A percentile compares a stretch with the other conserved stretches of the same genome.
Evolutionary conservation across 2,888 invertebrate genomes (phyloP).

Genomic region (Unio delphinus): DNA sequence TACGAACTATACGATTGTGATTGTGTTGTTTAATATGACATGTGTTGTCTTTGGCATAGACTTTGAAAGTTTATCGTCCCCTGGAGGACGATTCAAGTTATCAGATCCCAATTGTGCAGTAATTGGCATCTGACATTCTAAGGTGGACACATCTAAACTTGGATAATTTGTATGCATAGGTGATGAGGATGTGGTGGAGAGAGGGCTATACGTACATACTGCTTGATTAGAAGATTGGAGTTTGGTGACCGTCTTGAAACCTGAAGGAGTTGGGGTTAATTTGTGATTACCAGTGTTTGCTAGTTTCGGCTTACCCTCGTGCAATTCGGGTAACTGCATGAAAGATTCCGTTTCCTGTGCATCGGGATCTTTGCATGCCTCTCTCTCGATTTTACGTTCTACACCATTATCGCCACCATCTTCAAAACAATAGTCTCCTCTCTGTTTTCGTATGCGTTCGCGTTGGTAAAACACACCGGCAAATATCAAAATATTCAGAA

Average conservation of each 20-base stretch:
- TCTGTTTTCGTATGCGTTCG: constrained; percentile 62
- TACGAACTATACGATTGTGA: constrained; percentile 55
- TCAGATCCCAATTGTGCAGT: constrained; percentile 16
- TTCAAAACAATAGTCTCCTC: constrained; percentile 25
- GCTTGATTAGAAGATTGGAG: constrained; percentile 26
- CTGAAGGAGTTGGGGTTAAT: constrained; percentile 13
- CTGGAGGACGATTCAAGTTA: constrained; percentile 9
- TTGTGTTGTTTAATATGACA: constrained; percentile 54
- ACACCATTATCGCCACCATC: constrained; percentile 14
- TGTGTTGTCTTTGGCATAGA: constrained; percentile 34
- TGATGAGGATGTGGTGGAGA: constrained; percentile 57
- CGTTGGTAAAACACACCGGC: constrained; percentile 93
- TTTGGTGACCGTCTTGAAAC: constrained; percentile 44
- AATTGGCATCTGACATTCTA: constrained; percentile 9
- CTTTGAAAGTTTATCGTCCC: constrained; percentile 16
- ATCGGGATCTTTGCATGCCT: constrained; percentile 8
- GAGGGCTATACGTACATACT: constrained; percentile 54
- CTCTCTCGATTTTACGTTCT: constrained; percentile 2
- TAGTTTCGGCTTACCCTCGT: constrained; percentile 12
- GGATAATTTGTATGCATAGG: constrained; percentile 50
- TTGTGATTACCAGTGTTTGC: constrained; percentile 30
- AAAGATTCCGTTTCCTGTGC: constrained; percentile 12
- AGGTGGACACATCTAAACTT: constrained; percentile 7
- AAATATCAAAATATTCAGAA: constrained; percentile 92
- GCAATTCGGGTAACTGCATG: constrained; percentile 9